These are phyloP conservation scores for Chymomyza costata DNA, from an alignment of 1,140 invertebrate genomes.

Conservation along the genomic window DNA sequence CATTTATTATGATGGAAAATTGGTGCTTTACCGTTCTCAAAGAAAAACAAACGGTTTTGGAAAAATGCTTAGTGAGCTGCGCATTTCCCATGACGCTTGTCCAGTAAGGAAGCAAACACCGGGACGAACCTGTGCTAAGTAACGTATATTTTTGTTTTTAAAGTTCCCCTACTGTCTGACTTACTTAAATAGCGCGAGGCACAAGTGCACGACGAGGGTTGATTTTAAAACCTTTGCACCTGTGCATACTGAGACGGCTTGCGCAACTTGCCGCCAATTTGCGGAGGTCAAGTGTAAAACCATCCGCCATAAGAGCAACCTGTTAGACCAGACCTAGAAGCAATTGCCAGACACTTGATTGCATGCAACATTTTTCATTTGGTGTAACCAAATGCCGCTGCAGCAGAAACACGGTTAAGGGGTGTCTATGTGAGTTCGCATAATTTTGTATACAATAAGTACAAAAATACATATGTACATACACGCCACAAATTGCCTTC, in stretches of 20 bases:
- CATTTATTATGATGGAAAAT: conserved; percentile 30
- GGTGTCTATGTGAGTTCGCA: too few relatives aligned
- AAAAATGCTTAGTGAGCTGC: conserved; percentile 6
- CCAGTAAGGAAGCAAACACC: conserved; percentile 21
- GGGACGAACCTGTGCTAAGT: conserved; percentile 9
- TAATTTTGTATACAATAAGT: too few relatives aligned
- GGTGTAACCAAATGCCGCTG: too few relatives aligned
- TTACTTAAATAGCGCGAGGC: not conserved
- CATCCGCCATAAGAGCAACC: conserved; percentile 30
- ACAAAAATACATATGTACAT: too few relatives aligned
- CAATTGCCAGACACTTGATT: conserved; percentile 22
- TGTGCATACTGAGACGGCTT: conserved; percentile 55
- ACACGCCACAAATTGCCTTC: too few relatives aligned
- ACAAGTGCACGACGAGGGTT: conserved; percentile 49
- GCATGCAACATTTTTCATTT: too few relatives aligned
- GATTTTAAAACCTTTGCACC: conserved; percentile 43
- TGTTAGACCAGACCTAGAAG: conserved; percentile 41
- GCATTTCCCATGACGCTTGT: conserved; percentile 55
- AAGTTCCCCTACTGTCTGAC: conserved; percentile 3
- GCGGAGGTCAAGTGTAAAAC: not conserved
- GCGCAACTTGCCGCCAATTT: conserved; percentile 53
- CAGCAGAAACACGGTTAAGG: too few relatives aligned
- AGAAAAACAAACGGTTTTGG: conserved; percentile 21
- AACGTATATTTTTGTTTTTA: conserved; percentile 30
- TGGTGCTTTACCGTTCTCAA: conserved; percentile 37